A percentile compares a stretch with the other conserved stretches of the same genome.
Conservation (phyloP, 1,140 invertebrate species). For the Delia radicum region DNA sequence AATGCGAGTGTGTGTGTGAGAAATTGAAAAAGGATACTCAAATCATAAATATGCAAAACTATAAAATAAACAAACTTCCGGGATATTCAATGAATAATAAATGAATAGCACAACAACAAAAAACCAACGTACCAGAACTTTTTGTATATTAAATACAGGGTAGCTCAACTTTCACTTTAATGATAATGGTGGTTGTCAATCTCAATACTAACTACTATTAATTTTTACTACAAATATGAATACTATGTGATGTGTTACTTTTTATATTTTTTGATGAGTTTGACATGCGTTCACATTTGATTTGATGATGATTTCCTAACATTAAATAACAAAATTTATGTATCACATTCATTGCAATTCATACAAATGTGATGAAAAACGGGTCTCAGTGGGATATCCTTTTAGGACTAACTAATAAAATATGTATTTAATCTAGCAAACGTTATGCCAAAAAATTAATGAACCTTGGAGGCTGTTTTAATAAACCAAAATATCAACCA, state of each 20-base stretch:
- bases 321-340: neutral
- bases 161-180: neutral
- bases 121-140: constrained; percentile 2
- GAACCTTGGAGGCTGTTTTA: constrained; percentile 46
- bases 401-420: constrained; percentile 49
- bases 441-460: constrained; percentile 43
- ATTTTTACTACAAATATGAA: constrained; percentile 41
- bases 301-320: constrained; percentile 15
- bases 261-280: constrained; percentile 56
- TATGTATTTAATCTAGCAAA: constrained; percentile 42
- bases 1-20: no score
- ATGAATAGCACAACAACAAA: neutral
- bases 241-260: constrained; percentile 33
- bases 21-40: neutral
- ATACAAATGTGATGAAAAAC: constrained; percentile 27
- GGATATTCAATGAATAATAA: neutral
- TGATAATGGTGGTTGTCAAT: neutral
- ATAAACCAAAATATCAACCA: neutral
- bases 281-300: constrained; percentile 54
- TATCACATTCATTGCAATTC: neutral
- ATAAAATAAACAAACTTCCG: constrained; percentile 55
- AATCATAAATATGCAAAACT: constrained; percentile 26
- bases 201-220: no score
- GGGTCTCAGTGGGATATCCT: constrained; percentile 28
- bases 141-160: neutral